These are phyloP conservation scores for Ictidomys tridecemlineatus DNA, from an alignment of 2,113 vertebrate genomes.

Conservation along the genomic window DNA sequence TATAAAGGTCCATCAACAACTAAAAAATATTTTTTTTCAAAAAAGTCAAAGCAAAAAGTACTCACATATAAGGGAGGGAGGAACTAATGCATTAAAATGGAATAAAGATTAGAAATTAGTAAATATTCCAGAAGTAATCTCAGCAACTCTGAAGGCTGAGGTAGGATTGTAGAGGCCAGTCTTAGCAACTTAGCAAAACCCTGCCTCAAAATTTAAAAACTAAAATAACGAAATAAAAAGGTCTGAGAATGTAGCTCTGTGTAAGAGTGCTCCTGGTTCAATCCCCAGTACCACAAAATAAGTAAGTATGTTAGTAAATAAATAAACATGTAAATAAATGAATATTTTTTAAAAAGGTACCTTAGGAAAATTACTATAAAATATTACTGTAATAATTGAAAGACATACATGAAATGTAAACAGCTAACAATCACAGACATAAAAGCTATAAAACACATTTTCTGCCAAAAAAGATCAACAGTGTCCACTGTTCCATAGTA, in stretches of 20 bases:
- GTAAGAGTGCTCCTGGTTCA: not conserved
- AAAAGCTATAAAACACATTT: not conserved
- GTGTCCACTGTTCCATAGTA: not conserved
- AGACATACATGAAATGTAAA: constrained; percentile 40
- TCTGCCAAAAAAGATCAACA: constrained; percentile 55
- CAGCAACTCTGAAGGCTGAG: not conserved
- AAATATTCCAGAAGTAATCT: constrained; percentile 41
- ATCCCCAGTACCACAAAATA: not conserved
- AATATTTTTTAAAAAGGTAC: not conserved
- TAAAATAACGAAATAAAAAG: not conserved
- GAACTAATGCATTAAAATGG: constrained; percentile 12
- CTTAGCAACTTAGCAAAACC: not conserved
- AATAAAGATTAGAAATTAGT: not conserved
- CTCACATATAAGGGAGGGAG: not conserved
- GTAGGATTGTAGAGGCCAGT: not conserved
- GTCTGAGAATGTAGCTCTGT: not conserved
- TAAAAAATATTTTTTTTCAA: not conserved
- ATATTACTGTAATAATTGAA: not conserved
- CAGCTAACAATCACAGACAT: constrained; percentile 55
- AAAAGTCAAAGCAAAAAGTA: constrained; percentile 27
- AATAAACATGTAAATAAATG: no score
- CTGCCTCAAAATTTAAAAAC: not conserved
- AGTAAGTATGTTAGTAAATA: no score
- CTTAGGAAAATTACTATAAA: constrained; percentile 39
- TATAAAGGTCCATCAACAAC: no score